Percentiles rank a stretch among this genome's conserved stretches.
phyloP scores from a whole-genome alignment of 2,113 vertebrate species.

The Rhineura floridana region DNA sequence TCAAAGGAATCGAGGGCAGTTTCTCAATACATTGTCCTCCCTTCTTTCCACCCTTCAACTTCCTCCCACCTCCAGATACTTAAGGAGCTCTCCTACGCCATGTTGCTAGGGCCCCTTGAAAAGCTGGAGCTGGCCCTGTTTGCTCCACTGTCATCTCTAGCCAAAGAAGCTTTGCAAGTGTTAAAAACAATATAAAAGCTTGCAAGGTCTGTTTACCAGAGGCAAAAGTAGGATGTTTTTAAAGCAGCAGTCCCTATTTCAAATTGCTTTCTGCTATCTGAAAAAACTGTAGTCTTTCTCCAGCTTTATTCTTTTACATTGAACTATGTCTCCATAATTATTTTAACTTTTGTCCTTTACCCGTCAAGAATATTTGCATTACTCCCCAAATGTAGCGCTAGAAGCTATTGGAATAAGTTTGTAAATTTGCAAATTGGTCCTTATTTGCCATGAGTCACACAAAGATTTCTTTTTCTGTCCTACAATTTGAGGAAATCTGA shows the following conservation, averaged over 20 bases:
- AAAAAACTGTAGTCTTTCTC: background rate
- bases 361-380: background rate
- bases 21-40: background rate
- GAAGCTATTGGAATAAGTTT: background rate
- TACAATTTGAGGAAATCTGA: background rate
- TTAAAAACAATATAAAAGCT: background rate
- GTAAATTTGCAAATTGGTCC: background rate
- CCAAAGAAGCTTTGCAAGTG: background rate
- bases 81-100: background rate
- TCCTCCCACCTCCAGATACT: too few species aligned
- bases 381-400: background rate
- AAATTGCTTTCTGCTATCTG: background rate
- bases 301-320: background rate
- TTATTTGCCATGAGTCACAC: background rate
- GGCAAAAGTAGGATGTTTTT: too few species aligned
- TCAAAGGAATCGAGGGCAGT: background rate
- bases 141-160: background rate
- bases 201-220: background rate
- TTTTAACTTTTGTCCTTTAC: background rate
- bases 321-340: conserved; percentile 16
- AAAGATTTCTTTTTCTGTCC: background rate
- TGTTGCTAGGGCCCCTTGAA: background rate
- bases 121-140: background rate
- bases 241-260: background rate
- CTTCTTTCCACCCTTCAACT: background rate